Percentiles rank a stretch among this genome's conserved stretches.
phyloP scores from a whole-genome alignment of 2,888 invertebrate genomes.

The Oxystoma pomonae region DNA sequence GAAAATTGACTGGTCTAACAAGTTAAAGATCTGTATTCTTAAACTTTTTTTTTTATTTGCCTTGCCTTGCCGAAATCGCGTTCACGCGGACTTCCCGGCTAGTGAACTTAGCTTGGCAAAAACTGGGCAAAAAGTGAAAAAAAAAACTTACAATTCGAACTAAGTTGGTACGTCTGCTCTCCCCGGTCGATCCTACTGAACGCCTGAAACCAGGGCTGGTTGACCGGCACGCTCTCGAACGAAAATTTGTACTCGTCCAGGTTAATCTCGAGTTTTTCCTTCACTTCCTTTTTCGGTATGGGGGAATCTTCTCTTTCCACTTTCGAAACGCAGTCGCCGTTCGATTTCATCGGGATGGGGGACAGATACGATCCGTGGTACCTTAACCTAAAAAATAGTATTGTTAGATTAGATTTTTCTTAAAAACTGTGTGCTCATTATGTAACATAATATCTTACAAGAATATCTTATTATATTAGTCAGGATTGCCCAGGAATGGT shows the following conservation, averaged over 20 bases:
- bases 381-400: slow-evolving; percentile 44
- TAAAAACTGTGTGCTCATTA: too few relatives aligned
- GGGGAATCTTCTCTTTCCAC: slow-evolving; percentile 6
- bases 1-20: too few relatives aligned
- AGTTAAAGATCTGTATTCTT: too few relatives aligned
- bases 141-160: slow-evolving; percentile 51
- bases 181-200: slow-evolving; percentile 73
- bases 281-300: slow-evolving; percentile 19
- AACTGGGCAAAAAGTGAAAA: too few relatives aligned
- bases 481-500: too few relatives aligned
- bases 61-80: too few relatives aligned
- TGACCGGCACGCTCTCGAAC: slow-evolving; percentile 69
- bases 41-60: too few relatives aligned
- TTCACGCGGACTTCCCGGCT: too few relatives aligned
- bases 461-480: too few relatives aligned
- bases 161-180: slow-evolving; percentile 58
- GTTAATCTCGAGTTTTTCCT: slow-evolving; percentile 36
- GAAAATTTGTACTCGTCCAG: slow-evolving; percentile 65
- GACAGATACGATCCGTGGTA: slow-evolving; percentile 44
- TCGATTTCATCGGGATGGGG: slow-evolving; percentile 35
- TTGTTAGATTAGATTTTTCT: too few relatives aligned
- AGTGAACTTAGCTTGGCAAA: too few relatives aligned
- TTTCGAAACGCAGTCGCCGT: slow-evolving; percentile 35
- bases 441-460: too few relatives aligned
- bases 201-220: slow-evolving; percentile 76